Conservation (phyloP, 2,797 vertebrate species). For the Oophaga sylvatica region DNA sequence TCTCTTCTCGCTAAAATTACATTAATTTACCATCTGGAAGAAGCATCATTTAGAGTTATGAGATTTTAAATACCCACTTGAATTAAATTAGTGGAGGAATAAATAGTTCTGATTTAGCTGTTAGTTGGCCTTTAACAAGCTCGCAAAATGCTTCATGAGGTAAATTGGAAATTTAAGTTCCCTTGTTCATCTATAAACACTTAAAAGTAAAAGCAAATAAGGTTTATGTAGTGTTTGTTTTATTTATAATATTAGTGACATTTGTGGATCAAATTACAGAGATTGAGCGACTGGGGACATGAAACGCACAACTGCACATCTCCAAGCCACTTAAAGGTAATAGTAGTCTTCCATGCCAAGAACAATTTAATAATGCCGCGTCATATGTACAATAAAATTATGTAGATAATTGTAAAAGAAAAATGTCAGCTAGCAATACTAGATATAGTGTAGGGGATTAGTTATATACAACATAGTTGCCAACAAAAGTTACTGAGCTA, state of each 20-base stretch:
- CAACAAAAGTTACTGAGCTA: no score
- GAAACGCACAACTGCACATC: neutral
- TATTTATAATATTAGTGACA: constrained; percentile 40
- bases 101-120: constrained; percentile 81
- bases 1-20: constrained; percentile 79
- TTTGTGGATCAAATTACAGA: constrained; percentile 6
- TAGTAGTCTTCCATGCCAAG: neutral
- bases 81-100: constrained; percentile 79
- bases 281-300: neutral
- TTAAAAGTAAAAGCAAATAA: constrained; percentile 52
- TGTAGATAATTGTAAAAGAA: neutral
- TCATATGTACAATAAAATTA: neutral
- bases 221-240: constrained; percentile 22
- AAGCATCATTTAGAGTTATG: constrained; percentile 75
- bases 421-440: neutral
- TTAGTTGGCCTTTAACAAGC: constrained; percentile 77
- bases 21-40: constrained; percentile 83
- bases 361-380: neutral
- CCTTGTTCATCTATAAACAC: constrained; percentile 68
- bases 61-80: constrained; percentile 79
- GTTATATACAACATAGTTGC: no score
- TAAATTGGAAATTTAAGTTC: constrained; percentile 71
- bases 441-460: neutral
- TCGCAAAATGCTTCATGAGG: constrained; percentile 73
- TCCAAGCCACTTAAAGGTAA: neutral